These are phyloP conservation scores for Pseudococcus viburni DNA, from an alignment of 2,888 invertebrate genomes.

Conservation along the genomic window DNA sequence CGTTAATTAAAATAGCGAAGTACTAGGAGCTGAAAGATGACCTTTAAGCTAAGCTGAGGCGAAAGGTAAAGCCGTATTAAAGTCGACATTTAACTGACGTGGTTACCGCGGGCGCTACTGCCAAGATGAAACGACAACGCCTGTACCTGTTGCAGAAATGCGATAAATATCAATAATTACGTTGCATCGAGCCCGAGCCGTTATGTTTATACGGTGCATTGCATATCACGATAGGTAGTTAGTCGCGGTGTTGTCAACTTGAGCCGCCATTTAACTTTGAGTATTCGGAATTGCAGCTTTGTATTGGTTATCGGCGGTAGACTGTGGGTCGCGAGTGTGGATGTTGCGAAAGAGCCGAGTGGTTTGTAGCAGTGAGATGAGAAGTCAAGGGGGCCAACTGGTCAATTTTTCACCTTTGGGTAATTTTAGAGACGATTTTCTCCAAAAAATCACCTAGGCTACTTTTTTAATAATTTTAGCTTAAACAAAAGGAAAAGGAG, in stretches of 20 bases:
- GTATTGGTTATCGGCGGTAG: too few species aligned
- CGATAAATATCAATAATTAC: constrained; percentile 25
- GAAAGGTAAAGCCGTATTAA: background rate
- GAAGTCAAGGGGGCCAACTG: too few species aligned
- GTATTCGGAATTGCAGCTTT: too few species aligned
- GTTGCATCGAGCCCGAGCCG: background rate
- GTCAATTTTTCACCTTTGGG: too few species aligned
- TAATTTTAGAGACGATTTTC: too few species aligned
- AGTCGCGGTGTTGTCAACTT: background rate
- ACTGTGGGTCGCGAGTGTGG: too few species aligned
- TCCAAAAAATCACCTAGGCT: too few species aligned
- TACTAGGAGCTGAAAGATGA: background rate
- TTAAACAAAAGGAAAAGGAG: too few species aligned
- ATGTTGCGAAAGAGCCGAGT: too few species aligned
- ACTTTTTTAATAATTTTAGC: too few species aligned
- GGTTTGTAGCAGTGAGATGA: too few species aligned
- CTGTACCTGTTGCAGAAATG: constrained; percentile 18
- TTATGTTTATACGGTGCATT: constrained; percentile 6
- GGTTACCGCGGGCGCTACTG: constrained; percentile 16
- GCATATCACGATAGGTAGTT: background rate
- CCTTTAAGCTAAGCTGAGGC: background rate
- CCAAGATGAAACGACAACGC: background rate
- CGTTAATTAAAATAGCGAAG: background rate
- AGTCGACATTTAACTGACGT: constrained; percentile 25
- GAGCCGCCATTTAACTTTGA: background rate